A percentile compares a stretch with the other conserved stretches of the same genome.
Conservation (phyloP, 2,797 vertebrate species). For the Malacoctenus gilli region DNA sequence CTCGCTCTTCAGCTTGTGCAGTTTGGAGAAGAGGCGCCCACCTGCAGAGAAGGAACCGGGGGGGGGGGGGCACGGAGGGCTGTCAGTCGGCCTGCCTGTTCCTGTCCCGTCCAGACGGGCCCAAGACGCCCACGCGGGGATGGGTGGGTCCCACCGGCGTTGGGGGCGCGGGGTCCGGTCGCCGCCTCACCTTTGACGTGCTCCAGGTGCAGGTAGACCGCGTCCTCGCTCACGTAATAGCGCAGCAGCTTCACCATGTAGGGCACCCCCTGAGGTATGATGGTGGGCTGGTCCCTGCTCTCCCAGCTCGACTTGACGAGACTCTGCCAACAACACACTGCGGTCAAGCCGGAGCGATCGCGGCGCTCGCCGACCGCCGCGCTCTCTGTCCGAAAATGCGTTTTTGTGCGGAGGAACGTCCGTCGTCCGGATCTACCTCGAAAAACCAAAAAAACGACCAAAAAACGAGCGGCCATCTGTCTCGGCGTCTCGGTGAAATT, state of each 20-base stretch:
- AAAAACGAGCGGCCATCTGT: conserved; percentile 10
- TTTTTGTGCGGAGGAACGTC: too few species aligned
- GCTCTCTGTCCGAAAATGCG: too few species aligned
- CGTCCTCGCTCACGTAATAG: conserved; percentile 94
- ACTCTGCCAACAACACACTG: conserved; percentile 81
- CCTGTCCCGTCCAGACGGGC: too few species aligned
- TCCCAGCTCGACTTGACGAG: conserved; percentile 90
- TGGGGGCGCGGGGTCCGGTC: too few species aligned
- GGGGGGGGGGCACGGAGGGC: too few species aligned
- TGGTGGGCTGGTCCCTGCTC: conserved; percentile 87
- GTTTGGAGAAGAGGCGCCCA: conserved; percentile 89
- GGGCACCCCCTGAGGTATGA: conserved; percentile 96
- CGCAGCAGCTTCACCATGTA: conserved; percentile 94
- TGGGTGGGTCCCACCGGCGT: too few species aligned
- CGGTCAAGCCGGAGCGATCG: too few species aligned
- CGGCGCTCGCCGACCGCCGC: too few species aligned
- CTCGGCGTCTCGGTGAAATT: conserved; percentile 51
- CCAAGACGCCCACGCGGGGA: too few species aligned
- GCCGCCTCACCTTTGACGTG: conserved; percentile 88
- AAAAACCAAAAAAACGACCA: conserved; percentile 1
- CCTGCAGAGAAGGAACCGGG: conserved; percentile 72
- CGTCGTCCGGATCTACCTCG: too few species aligned
- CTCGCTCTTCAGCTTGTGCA: conserved; percentile 79
- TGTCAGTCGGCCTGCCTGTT: too few species aligned
- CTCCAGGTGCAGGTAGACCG: conserved; percentile 94